Conservation (phyloP, 2,113 vertebrate genomes). For the Nothoprocta pentlandii region DNA sequence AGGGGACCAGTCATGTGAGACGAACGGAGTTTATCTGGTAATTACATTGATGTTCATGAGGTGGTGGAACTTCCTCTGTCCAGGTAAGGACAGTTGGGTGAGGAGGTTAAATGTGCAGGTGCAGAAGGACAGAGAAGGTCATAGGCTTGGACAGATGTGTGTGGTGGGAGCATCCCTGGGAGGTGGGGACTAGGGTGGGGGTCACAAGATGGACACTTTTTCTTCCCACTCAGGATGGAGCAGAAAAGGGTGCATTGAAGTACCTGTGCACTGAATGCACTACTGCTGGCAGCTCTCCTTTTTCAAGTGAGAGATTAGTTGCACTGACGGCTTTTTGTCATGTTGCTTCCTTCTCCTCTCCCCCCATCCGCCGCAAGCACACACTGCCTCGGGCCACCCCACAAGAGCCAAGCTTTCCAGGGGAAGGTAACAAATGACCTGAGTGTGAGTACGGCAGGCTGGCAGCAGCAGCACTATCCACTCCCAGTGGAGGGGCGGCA, state of each 20-base stretch:
- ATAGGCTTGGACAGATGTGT: background rate
- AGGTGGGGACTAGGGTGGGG: no score
- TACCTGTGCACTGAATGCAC: background rate
- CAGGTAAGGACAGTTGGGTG: background rate
- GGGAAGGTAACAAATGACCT: background rate
- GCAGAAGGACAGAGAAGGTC: constrained; percentile 4
- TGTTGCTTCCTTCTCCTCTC: background rate
- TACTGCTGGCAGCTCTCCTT: background rate
- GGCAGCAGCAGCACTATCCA: background rate
- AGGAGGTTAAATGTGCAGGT: rapidly evolving
- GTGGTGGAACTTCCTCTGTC: background rate
- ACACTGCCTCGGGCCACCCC: rapidly evolving
- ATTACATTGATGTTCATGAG: rapidly evolving
- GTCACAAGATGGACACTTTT: background rate
- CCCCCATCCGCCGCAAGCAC: no score
- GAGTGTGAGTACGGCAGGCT: background rate
- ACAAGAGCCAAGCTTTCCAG: background rate
- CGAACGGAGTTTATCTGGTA: rapidly evolving
- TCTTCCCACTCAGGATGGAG: rapidly evolving
- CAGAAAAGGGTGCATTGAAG: rapidly evolving
- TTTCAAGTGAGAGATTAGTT: background rate
- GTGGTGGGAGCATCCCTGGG: rapidly evolving
- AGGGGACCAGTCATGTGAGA: rapidly evolving
- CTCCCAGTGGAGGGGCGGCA: background rate
- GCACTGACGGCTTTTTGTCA: background rate